Evolutionary conservation across 2,797 vertebrate species (phyloP), one percentile per base, ranked within the genome.

Genomic region (Hoplostethus atlanticus): DNA sequence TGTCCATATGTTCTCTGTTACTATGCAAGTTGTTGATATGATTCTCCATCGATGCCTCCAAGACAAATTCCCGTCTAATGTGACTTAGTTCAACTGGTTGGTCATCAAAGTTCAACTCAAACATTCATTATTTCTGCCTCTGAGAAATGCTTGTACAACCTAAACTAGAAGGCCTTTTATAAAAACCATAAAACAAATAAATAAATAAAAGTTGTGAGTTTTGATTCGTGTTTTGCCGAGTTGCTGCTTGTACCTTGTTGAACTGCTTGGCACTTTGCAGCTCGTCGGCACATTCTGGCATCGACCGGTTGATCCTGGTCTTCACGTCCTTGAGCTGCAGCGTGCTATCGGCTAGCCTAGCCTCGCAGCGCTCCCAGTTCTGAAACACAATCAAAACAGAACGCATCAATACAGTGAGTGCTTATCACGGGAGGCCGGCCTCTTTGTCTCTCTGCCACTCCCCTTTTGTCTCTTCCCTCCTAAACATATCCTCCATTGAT

Each of bases 281-380:
- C 58, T 95, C 92, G 15, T 95, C 92, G 0, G 95, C 93, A n/a
- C 81, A 84, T 42, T 93, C 92, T 17, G 96, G 95, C 78, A 96
- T 93, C 2, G 93, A 81, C 59, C 91, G 90, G 87, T 94, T 91
- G 21, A 96, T 79, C 64, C 90, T 93, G 77, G 86, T 88, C 82
- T 95, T 96, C 61, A 96, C 42, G 44, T 92, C 89, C 34, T 77
- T 89, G 68, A 98, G 89, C 52, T 73, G 84, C 77, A 86, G 81
- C 80, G 87, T 66, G 68, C 94, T 67, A 69, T 94, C 91, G 10
- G 90, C 87, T 8, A 94, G 92, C 62, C 92, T 90, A n/a, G 87
- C 84, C 90, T 95, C 95, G 71, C 94, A 96, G 71, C 25, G 81
- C 65, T 96, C 93, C 95, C 96, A 98, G 67, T 88, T 96, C 98